These are phyloP conservation scores for Momotus momota DNA, from an alignment of 2,797 vertebrate species.

Conservation along the genomic window DNA sequence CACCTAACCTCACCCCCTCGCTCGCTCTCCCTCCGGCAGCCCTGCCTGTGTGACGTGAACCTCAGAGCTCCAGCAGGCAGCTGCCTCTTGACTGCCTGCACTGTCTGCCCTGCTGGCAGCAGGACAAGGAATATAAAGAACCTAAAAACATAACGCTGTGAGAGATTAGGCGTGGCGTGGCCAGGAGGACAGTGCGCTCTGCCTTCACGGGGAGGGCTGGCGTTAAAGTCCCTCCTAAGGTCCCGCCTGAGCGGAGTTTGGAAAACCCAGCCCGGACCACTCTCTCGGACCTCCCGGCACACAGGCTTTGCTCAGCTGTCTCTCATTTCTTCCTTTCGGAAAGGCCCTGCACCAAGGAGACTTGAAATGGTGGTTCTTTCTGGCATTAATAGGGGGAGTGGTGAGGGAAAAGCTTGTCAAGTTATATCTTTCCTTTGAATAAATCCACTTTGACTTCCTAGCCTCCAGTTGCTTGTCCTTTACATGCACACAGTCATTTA, in stretches of 20 bases:
- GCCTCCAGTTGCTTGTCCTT: not conserved
- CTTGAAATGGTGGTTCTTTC: not conserved
- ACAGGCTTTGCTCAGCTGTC: accelerated
- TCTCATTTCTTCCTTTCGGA: not conserved
- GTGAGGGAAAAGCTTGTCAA: not conserved
- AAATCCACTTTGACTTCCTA: conserved; percentile 14
- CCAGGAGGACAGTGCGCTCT: accelerated
- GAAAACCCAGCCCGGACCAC: not conserved
- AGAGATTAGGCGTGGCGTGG: not conserved
- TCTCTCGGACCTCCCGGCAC: accelerated
- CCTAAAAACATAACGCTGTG: not conserved
- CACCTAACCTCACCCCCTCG: conserved; percentile 74
- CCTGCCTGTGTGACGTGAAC: conserved; percentile 33
- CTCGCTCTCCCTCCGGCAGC: not conserved
- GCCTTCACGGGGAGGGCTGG: accelerated
- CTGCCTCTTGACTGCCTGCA: conserved; percentile 54
- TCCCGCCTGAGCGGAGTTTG: too few species aligned
- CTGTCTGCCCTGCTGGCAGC: conserved; percentile 50
- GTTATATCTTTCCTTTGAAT: not conserved
- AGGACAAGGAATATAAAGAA: conserved; percentile 25
- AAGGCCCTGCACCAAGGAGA: not conserved
- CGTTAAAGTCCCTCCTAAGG: not conserved
- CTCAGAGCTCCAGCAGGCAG: conserved; percentile 17
- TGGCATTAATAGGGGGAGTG: accelerated
- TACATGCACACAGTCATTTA: not conserved